Conservation (phyloP, 2,113 vertebrate genomes). For the Crotalus tigris region DNA sequence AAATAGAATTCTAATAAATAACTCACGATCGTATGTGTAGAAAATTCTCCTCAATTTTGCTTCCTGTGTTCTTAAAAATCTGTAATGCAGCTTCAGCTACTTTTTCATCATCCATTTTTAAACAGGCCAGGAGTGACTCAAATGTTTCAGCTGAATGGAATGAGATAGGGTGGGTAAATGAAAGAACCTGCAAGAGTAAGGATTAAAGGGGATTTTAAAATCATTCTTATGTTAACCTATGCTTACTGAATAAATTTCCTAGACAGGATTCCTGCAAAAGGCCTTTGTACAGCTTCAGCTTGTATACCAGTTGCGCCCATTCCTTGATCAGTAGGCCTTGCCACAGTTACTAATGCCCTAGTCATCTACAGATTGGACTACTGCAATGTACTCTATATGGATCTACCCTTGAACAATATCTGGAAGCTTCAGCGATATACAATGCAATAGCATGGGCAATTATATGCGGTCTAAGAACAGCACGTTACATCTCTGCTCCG, state of each 20-base stretch:
- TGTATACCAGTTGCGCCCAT: no score
- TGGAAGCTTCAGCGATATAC: no score
- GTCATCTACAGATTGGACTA: no score
- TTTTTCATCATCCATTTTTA: constrained; percentile 99
- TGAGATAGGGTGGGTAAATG: constrained; percentile 95
- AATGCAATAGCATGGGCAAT: no score
- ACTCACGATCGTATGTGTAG: constrained; percentile 96
- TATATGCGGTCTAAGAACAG: no score
- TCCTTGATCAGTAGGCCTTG: no score
- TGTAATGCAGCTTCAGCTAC: constrained; percentile 95
- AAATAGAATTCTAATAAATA: neutral
- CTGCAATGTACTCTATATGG: no score
- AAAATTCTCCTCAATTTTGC: constrained; percentile 96
- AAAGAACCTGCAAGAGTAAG: constrained; percentile 82
- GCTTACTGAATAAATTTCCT: neutral
- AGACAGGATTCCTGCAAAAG: no score
- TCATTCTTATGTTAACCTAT: neutral
- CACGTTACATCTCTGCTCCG: no score
- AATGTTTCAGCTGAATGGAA: constrained; percentile 99
- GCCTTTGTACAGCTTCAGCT: no score
- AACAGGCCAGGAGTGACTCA: constrained; percentile 91
- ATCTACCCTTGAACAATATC: no score
- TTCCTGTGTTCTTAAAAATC: constrained; percentile 96
- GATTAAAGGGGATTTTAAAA: neutral
- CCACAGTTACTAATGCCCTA: no score